Evolutionary conservation across 2,888 invertebrate genomes (phyloP).

Genomic region (Flexamia atlantica): DNA sequence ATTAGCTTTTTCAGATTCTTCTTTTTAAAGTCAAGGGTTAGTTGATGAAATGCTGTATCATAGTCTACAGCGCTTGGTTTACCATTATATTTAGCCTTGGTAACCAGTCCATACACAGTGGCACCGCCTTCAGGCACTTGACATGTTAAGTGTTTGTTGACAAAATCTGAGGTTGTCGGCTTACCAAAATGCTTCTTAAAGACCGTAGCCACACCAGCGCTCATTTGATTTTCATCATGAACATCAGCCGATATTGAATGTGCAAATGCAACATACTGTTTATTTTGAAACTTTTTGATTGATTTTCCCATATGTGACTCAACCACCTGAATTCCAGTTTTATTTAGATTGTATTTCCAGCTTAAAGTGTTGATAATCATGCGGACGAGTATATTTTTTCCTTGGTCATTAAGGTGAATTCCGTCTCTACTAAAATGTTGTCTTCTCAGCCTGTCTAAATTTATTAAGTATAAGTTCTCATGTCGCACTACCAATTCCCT

Average conservation of each 20-base stretch:
- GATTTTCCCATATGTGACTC: not conserved
- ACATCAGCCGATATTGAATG: slow-evolving; percentile 5
- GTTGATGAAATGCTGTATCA: too few relatives aligned
- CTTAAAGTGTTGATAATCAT: not conserved
- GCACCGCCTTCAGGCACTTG: not conserved
- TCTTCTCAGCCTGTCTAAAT: not conserved
- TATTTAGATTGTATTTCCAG: not conserved
- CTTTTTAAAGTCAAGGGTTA: too few relatives aligned
- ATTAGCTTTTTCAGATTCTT: too few relatives aligned
- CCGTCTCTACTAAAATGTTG: not conserved
- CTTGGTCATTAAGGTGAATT: not conserved
- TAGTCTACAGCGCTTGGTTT: too few relatives aligned
- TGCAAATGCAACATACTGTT: not conserved
- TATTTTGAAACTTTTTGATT: not conserved
- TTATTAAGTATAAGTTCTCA: not conserved
- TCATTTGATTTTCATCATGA: not conserved
- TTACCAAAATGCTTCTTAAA: slow-evolving; percentile 23
- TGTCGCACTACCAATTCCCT: not conserved
- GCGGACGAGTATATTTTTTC: not conserved
- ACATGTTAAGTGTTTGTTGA: slow-evolving; percentile 2
- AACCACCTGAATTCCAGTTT: not conserved
- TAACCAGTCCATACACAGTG: not conserved
- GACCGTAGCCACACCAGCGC: slow-evolving; percentile 1
- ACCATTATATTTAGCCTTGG: too few relatives aligned
- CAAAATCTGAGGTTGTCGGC: not conserved